Evolutionary conservation across 2,888 invertebrate genomes (phyloP), one percentile per base, ranked within the genome.

Genomic region (Galerucella nymphaeae): DNA sequence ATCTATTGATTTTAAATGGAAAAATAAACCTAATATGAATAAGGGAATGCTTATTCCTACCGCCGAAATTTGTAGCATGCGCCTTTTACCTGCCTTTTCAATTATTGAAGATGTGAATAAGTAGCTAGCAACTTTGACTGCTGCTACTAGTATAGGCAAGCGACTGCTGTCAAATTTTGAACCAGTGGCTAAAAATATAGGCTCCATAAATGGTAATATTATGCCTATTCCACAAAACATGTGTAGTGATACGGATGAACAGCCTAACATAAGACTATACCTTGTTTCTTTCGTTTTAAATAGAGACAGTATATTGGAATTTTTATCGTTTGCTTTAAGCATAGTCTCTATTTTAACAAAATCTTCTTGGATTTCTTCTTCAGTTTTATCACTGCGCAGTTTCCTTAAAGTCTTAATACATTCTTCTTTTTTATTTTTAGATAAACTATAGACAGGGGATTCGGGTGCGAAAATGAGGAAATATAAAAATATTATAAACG

Each of bases 21-120:
- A 61, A n/a, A 41, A 61, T 13, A 61, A 9, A 16, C 61, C 61
- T 14, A 61, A 8, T 2, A 42, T 38, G n/a, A 61, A 61, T 23
- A 61, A 18, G 2, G 61, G 61, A n/a, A 61, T 6, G n/a, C n/a
- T 16, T 13, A 42, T 9, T 38, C 9, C 10, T 18, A 14, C 3
- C 1, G 61, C 30, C 3, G 61, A 61, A 9, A 61, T 14, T 8
- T 11, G 20, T 18, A 61, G 6, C 61, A 61, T 61, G 11, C 9
- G 11, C 13, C 61, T 61, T 14, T 18, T 61, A 0, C 61, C 61
- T 10, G 18, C 38, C 38, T 18, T 30, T 61, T 61, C 61, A 9
- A 93, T 94, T 42, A 94, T 89, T 18, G 92, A 80, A 0, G 93
- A 93, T n/a, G 61, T 61, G 4, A 62, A 18, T 10, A 41, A 10